phyloP scores from a whole-genome alignment of 2,888 invertebrate genomes.

The Spodoptera littoralis region DNA sequence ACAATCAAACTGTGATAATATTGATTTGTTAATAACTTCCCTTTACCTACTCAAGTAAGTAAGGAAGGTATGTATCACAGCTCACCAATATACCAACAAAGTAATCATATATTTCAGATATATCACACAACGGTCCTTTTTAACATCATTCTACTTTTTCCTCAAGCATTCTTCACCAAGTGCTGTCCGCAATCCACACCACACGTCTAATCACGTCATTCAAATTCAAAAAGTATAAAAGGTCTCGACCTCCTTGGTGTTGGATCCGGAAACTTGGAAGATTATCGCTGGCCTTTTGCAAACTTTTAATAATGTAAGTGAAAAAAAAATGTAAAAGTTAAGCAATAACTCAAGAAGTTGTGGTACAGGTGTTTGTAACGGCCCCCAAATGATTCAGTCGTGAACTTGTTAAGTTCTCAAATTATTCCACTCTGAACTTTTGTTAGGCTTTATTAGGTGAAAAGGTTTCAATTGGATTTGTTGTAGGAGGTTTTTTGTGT shows the following conservation, averaged over 20 bases:
- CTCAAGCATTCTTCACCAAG: background rate
- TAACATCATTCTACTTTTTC: background rate
- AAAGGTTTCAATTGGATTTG: constrained; percentile 36
- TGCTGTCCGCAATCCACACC: background rate
- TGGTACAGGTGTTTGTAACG: constrained; percentile 66
- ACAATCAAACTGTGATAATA: too few species aligned
- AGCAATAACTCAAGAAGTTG: constrained; percentile 62
- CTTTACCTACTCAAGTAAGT: too few species aligned
- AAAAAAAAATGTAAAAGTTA: constrained; percentile 60
- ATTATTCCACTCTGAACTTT: constrained; percentile 59
- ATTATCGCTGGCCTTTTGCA: constrained; percentile 59
- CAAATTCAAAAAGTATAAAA: constrained; percentile 21
- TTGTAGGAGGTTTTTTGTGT: constrained; percentile 4
- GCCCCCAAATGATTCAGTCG: constrained; percentile 63
- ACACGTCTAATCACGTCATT: background rate
- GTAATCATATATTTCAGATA: too few species aligned
- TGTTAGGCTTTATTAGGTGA: constrained; percentile 47
- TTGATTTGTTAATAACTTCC: too few species aligned
- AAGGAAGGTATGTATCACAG: too few species aligned
- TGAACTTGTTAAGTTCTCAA: constrained; percentile 64
- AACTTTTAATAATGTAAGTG: constrained; percentile 68
- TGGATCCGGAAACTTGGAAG: constrained; percentile 46
- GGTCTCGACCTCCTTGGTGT: constrained; percentile 25
- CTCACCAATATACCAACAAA: too few species aligned
- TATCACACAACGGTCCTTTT: too few species aligned